These are phyloP conservation scores for Indicator maculatus DNA, from an alignment of 2,113 vertebrate genomes.

Conservation along the genomic window DNA sequence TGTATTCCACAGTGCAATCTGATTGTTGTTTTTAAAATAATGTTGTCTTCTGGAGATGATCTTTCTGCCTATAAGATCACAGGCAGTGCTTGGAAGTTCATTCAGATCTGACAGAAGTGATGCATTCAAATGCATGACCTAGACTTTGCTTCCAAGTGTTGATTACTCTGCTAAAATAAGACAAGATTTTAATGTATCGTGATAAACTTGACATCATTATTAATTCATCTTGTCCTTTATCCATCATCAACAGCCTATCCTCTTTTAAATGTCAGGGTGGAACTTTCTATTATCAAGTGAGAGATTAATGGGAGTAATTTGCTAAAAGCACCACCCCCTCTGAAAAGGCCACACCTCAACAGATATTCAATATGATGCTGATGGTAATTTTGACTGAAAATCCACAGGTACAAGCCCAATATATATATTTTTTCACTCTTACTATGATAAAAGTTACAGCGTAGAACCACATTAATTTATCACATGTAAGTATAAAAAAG, in stretches of 20 bases:
- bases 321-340: background rate
- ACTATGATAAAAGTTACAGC: background rate
- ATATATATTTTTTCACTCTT: background rate
- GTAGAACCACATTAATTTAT: background rate
- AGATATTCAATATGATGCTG: background rate
- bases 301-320: constrained; percentile 8
- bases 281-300: background rate
- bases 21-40: background rate
- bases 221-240: constrained; percentile 15
- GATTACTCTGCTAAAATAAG: background rate
- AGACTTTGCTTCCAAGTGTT: background rate
- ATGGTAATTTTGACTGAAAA: background rate
- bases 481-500: background rate
- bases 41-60: background rate
- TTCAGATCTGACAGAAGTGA: background rate
- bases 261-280: constrained; percentile 1
- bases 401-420: background rate
- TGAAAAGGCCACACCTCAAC: constrained; percentile 25
- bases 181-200: background rate
- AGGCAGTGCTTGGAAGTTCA: background rate
- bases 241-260: background rate
- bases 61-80: background rate
- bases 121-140: background rate
- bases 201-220: background rate
- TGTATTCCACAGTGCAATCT: background rate